Base-by-base conservation (phyloP, 2,888 invertebrate genomes). In the Iselma pallidipennis region DNA sequence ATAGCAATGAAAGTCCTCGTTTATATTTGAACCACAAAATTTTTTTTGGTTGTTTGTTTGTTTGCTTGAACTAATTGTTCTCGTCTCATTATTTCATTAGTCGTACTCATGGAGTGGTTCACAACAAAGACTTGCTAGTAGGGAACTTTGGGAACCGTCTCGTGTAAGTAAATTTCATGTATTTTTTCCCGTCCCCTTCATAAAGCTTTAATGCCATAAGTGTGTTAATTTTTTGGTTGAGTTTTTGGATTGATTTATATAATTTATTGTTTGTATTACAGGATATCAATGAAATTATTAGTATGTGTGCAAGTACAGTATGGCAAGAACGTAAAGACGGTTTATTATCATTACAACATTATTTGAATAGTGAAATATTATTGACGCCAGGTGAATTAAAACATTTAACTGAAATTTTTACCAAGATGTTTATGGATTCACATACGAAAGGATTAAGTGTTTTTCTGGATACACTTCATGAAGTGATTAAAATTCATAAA, bases 251-350 rank as follows among this genome's bases (percentile, higher is more conserved):
- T 10, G 14, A 0, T 14, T 51, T 16, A 26, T 12, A 6, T 25
- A 6, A 10, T 51, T 50, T 26, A 1, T 50, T 50, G 2, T 5
- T 21, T n/a, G 12, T 19, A 2, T 26, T 81, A 23, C 81, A 95
- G 86, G 92, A 93, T 76, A 91, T 94, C 69, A 88, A 87, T 69
- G 92, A 93, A 74, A 95, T 97, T 76, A 91, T 97, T 66, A 89
- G 90, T 37, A 88, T 91, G 71, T 93, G 96, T 80, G 91, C 92
- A 56, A 93, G 92, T 77, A 91, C 93, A 25, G 93, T 94, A 76
- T 96, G 97, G 96, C 91, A 93, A 33, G 98, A 98, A 78, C 83
- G 98, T 59, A 96, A 97, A 80, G 98, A 98, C 73, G 98, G 98
- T 14, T 86, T 98, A 12, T 80, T 89, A 14, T 88, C 87, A 21